These are phyloP conservation scores for Geococcyx californianus DNA, from an alignment of 2,113 vertebrate genomes.

Conservation along the genomic window DNA sequence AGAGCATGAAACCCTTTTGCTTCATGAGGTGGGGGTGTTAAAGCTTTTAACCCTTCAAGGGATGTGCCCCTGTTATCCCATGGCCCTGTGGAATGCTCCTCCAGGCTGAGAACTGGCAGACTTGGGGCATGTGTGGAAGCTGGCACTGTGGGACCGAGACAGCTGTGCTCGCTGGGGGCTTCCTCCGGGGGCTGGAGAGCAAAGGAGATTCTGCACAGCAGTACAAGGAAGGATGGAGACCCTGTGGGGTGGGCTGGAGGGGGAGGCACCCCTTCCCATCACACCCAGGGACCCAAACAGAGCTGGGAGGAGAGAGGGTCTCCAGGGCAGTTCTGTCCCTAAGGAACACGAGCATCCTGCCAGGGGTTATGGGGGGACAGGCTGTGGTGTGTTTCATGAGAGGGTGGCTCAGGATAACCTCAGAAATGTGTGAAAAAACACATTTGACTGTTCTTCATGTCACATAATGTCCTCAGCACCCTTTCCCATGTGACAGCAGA, in stretches of 20 bases:
- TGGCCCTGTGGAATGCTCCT: neutral
- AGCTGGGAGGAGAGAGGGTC: neutral
- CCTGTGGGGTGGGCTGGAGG: neutral
- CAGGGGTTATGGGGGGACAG: neutral
- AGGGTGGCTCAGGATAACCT: neutral
- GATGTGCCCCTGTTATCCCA: neutral
- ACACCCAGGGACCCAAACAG: neutral
- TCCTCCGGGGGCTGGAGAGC: fast-evolving
- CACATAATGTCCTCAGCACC: neutral
- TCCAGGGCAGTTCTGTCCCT: neutral
- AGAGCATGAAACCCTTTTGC: neutral
- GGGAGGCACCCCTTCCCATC: neutral
- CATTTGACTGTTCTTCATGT: neutral
- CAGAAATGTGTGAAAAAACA: neutral
- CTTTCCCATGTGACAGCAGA: neutral
- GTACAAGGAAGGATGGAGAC: neutral
- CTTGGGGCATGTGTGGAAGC: neutral
- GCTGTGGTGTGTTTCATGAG: neutral
- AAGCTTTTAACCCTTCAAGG: constrained; percentile 41
- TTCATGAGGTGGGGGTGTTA: neutral
- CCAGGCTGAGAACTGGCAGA: neutral
- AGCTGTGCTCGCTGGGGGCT: neutral
- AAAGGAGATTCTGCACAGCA: neutral
- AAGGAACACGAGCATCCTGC: fast-evolving
- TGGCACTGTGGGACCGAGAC: fast-evolving